Evolutionary conservation across 2,888 invertebrate species (phyloP), one percentile per base, ranked within the genome.

Genomic region (Hetaerina titia): DNA sequence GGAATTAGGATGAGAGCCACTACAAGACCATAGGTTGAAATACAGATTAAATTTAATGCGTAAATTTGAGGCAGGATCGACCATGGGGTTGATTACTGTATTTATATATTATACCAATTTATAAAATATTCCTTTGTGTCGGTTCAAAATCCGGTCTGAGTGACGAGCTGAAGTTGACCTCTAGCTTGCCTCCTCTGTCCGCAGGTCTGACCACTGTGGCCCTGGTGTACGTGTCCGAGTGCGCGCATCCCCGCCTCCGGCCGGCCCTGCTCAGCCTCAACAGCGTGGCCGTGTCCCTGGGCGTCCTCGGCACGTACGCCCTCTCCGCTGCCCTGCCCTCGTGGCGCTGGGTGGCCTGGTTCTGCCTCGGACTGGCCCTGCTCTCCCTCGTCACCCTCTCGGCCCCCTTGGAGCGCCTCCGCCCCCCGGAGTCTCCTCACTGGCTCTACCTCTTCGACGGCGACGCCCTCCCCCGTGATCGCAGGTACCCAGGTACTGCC

Each of bases 161-260:
- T 4, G 45, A 45, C 45, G 45, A 45, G 45, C 45, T 19, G 74
- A 90, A 13, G 45, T 19, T 56, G 90, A 11, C 19, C 25, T 19
- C n/a, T 22, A 69, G 6, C n/a, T 89, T 60, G n/a, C 94, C 17
- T 64, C 89, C 17, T 64, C 87, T n/a, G 87, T 95, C 96, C 96
- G 69, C 96, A 96, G 97, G 97, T 95, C 96, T 97, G 95, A 97
- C 97, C 25, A 97, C 97, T 1, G 97, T 97, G 13, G 96, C 97
- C 7, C 95, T 97, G 74, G 97, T 97, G 17, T 98, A 97, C 96
- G 97, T 97, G 1, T 97, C 97, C 74, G 97, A 98, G 96, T 97
- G 97, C 63, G 96, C 97, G 1, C 97, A 97, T 96, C 97, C 97
- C 1, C 96, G 96, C 95, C 96, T 97, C 90, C 96, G 97, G 58